phyloP scores from a whole-genome alignment of 1,140 invertebrate species.

The Drosophila punjabiensis region DNA sequence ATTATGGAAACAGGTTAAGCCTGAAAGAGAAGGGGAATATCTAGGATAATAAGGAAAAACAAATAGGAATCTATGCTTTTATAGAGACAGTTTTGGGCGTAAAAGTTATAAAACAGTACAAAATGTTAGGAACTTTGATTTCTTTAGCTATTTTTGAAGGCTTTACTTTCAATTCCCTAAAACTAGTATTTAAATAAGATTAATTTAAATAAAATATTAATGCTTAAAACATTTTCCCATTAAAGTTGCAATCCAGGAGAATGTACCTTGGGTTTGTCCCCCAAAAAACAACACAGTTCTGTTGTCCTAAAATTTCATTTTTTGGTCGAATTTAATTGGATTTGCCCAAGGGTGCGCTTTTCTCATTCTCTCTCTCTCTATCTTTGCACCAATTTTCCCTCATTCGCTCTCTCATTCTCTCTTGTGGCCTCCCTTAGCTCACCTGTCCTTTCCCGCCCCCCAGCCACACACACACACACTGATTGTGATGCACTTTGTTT shows the following conservation, averaged over 20 bases:
- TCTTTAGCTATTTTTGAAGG: too few relatives aligned
- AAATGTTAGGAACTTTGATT: not conserved
- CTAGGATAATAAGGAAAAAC: too few relatives aligned
- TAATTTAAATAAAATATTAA: not conserved
- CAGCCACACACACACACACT: slow-evolving; percentile 8
- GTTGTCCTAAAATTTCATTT: slow-evolving; percentile 31
- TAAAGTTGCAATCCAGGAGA: not conserved
- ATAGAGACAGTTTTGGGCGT: too few relatives aligned
- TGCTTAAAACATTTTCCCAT: not conserved
- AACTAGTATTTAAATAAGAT: not conserved
- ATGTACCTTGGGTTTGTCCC: not conserved
- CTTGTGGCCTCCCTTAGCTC: slow-evolving; percentile 1
- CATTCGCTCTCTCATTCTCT: not conserved
- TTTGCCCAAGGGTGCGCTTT: slow-evolving; percentile 41
- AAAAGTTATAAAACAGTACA: not conserved
- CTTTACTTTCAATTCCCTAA: not conserved
- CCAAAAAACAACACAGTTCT: slow-evolving; percentile 22
- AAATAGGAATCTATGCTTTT: not conserved
- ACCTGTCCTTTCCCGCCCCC: slow-evolving; percentile 1
- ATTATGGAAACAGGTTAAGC: not conserved
- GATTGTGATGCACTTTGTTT: slow-evolving; percentile 55
- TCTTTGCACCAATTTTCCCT: not conserved
- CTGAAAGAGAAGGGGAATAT: not conserved
- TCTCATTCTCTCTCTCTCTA: not conserved
- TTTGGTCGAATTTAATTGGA: slow-evolving; percentile 60